These are phyloP conservation scores for Drosophila antonietae DNA, from an alignment of 2,888 invertebrate species.

Conservation along the genomic window DNA sequence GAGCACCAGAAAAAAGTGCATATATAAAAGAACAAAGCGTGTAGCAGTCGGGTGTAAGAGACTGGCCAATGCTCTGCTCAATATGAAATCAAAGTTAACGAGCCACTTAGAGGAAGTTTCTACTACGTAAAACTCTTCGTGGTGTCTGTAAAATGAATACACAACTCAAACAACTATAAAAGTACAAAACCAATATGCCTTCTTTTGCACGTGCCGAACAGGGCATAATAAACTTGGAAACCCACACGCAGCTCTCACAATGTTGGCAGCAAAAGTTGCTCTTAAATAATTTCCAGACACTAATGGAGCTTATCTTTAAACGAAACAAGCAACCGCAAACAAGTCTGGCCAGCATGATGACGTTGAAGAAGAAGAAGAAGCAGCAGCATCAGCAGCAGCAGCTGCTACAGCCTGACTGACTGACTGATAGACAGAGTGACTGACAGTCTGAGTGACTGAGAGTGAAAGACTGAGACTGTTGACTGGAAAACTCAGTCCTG, in stretches of 20 bases:
- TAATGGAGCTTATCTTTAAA: constrained; percentile 84
- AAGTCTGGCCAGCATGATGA: constrained; percentile 52
- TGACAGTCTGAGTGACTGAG: constrained; percentile 24
- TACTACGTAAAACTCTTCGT: background rate
- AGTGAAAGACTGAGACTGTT: constrained; percentile 13
- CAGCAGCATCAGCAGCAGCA: background rate
- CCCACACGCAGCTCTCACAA: constrained; percentile 46
- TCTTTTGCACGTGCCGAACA: background rate
- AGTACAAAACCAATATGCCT: background rate
- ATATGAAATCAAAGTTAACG: background rate
- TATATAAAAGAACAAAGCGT: background rate
- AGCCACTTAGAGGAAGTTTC: background rate
- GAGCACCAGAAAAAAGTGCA: background rate
- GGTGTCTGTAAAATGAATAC: background rate
- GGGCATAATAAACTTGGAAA: constrained; percentile 22
- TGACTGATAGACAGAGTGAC: constrained; percentile 33
- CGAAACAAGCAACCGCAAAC: constrained; percentile 82
- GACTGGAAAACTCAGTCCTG: constrained; percentile 22
- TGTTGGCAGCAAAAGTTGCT: constrained; percentile 58
- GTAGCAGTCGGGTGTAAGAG: background rate
- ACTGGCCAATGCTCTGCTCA: background rate
- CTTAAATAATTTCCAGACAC: constrained; percentile 84
- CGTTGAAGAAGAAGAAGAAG: constrained; percentile 4
- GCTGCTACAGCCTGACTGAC: constrained; percentile 15
- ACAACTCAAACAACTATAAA: background rate